phyloP scores from a whole-genome alignment of 1,140 invertebrate species.

The Microplitis mediator region DNA sequence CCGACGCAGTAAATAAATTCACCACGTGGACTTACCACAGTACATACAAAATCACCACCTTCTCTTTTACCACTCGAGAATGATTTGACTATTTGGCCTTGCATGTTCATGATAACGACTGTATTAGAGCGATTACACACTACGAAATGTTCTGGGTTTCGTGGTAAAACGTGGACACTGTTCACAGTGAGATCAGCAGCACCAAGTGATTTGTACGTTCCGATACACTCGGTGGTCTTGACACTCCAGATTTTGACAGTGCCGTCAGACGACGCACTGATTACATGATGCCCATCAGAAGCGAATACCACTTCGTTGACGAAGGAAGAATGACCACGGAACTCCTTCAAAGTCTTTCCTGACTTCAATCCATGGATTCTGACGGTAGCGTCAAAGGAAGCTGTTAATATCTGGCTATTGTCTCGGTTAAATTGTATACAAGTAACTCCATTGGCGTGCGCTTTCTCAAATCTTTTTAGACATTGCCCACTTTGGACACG shows the following conservation, averaged over 20 bases:
- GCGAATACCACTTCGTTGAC: slow-evolving; percentile 97
- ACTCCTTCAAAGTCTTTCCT: slow-evolving; percentile 97
- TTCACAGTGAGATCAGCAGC: slow-evolving; percentile 91
- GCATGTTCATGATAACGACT: slow-evolving; percentile 98
- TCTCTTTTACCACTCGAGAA: slow-evolving; percentile 97
- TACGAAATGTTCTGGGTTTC: slow-evolving; percentile 97
- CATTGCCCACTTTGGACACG: slow-evolving; percentile 95
- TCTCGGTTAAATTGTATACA: slow-evolving; percentile 98
- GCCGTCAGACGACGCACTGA: slow-evolving; percentile 95
- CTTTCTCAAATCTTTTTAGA: slow-evolving; percentile 92
- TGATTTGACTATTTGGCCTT: slow-evolving; percentile 96
- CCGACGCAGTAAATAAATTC: slow-evolving; percentile 99
- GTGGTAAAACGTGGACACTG: slow-evolving; percentile 87
- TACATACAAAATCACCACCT: slow-evolving; percentile 94
- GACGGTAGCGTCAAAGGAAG: slow-evolving; percentile 92
- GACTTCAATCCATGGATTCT: slow-evolving; percentile 98
- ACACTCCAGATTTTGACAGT: slow-evolving; percentile 98
- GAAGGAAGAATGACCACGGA: slow-evolving; percentile 94
- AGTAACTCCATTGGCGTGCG: slow-evolving; percentile 95
- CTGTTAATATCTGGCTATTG: slow-evolving; percentile 92
- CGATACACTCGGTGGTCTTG: slow-evolving; percentile 93
- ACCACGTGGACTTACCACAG: slow-evolving; percentile 89
- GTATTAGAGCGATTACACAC: slow-evolving; percentile 98
- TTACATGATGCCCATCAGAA: slow-evolving; percentile 88
- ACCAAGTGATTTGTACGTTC: slow-evolving; percentile 93